Evolutionary conservation across 2,797 vertebrate species (phyloP), one percentile per base, ranked within the genome.

Genomic region (Neosalanx taihuensis): DNA sequence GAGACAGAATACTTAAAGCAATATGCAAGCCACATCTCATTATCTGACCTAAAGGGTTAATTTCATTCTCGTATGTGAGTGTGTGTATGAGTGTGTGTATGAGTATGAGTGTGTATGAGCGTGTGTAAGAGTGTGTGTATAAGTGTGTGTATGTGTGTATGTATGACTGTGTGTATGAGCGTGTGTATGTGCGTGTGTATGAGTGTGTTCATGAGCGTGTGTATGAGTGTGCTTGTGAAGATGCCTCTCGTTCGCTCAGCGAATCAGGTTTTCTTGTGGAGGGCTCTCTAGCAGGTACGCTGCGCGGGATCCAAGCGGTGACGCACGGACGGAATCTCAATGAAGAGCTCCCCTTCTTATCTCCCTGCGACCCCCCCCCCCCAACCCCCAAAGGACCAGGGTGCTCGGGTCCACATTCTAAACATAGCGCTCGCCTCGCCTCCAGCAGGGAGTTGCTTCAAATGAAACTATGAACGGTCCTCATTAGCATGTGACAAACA

Each of bases 241-340:
- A 69, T 57, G 33, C 51, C 41, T 58, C 75, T 64, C 15, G 18
- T 29, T 37, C 60, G 37, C 30, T 26, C 4, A 35, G 63, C 71
- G 6, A 70, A 70, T 63, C 33, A 59, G 53, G 57, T 5, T 51
- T 7, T 10, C 30, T 60, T 71, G 73, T 63, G 64, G 63, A 61
- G 63, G 60, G 51, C 53, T 37, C 49, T 69, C 67, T 69, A 49
- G 51, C 33, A 71, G 71, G 69, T 64, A 49, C 30, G 53, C 46
- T 10, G 3, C 13, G 51, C 31, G 29, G 13, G 65, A 67, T 6
- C 26, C 58, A 23, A 29, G 31, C 15, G 33, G 4, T 9, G 30
- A 56, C 35, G 30, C 58, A 65, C 18, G 5, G 51, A 64, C 49
- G 15, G 66, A 29, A 72, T 76, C 71, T 72, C 72, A 78, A 68